Conservation (phyloP, 2,113 vertebrate species). For the Pongo pygmaeus region DNA sequence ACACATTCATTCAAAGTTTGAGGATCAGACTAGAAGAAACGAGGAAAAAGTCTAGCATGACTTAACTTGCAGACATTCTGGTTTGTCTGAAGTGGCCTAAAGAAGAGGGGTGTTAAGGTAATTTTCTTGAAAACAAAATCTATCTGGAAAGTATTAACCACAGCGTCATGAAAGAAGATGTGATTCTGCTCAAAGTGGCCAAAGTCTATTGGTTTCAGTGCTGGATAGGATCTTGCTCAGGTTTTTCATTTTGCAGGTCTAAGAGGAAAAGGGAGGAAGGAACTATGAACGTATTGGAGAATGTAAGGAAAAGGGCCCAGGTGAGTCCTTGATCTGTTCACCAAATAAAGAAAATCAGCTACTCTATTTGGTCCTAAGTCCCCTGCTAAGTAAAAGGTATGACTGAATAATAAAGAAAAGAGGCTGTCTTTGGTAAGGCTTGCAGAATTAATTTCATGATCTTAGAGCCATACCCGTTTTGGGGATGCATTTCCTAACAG, state of each 20-base stretch:
- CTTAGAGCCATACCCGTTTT: fast-evolving
- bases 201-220: not conserved
- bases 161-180: not conserved
- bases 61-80: not conserved
- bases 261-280: not conserved
- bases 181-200: not conserved
- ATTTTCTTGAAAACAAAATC: not conserved
- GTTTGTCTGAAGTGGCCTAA: not conserved
- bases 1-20: fast-evolving
- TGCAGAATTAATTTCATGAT: fast-evolving
- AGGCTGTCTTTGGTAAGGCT: not conserved
- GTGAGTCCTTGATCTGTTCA: not conserved
- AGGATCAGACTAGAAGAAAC: not conserved
- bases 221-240: not conserved
- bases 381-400: not conserved
- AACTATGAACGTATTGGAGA: fast-evolving
- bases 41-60: not conserved
- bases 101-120: not conserved
- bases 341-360: not conserved
- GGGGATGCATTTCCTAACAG: not conserved
- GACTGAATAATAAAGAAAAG: not conserved
- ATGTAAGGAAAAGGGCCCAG: fast-evolving
- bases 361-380: not conserved
- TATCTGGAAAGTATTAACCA: not conserved
- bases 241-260: not conserved